A percentile compares a stretch with the other conserved stretches of the same genome.
Evolutionary conservation across 1,140 invertebrate species (phyloP).

Genomic region (Thaumetopoea pityocampa): DNA sequence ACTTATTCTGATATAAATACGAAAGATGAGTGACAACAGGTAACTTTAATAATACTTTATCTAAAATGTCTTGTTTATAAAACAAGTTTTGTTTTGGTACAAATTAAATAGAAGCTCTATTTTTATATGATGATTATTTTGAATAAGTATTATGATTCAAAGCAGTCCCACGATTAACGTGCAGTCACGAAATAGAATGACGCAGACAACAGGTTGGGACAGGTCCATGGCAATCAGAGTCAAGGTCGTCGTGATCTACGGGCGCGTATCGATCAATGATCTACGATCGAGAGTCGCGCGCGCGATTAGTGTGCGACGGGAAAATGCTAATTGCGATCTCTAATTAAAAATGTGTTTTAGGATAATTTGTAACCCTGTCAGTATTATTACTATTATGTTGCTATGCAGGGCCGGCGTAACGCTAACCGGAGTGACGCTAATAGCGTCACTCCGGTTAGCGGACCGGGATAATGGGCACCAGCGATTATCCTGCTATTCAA

Average conservation of each 20-base stretch:
- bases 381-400: too few relatives aligned
- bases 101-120: slow-evolving; percentile 1
- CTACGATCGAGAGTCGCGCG: slow-evolving; percentile 14
- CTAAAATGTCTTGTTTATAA: too few relatives aligned
- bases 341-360: not conserved
- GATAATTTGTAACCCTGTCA: not conserved
- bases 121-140: slow-evolving; percentile 7
- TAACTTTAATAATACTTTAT: too few relatives aligned
- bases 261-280: slow-evolving; percentile 34
- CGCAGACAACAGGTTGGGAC: slow-evolving; percentile 22
- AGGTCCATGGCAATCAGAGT: slow-evolving; percentile 38
- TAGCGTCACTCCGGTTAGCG: too few relatives aligned
- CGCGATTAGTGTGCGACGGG: slow-evolving; percentile 4
- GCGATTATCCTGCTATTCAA: too few relatives aligned
- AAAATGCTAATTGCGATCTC: not conserved
- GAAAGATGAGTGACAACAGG: too few relatives aligned
- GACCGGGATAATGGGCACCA: too few relatives aligned
- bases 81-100: too few relatives aligned
- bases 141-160: slow-evolving; percentile 12
- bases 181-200: slow-evolving; percentile 26
- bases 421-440: too few relatives aligned
- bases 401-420: too few relatives aligned
- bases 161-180: slow-evolving; percentile 9
- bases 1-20: too few relatives aligned
- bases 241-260: slow-evolving; percentile 37